Evolutionary conservation across 2,888 invertebrate genomes (phyloP).

Genomic region (Xestobium rufovillosum): DNA sequence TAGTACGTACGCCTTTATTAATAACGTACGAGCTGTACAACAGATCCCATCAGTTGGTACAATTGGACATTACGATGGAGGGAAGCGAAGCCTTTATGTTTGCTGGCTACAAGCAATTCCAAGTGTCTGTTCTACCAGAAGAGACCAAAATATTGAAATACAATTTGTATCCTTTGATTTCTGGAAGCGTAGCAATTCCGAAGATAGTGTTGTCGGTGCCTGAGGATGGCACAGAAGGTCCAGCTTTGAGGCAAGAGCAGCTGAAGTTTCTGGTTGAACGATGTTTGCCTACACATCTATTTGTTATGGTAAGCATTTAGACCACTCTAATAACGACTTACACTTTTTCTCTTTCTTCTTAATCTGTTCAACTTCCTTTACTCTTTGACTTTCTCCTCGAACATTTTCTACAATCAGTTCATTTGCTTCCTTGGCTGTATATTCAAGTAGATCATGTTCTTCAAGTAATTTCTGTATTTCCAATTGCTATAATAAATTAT

Average conservation of each 20-base stretch:
- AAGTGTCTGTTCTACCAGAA: slow-evolving; percentile 54
- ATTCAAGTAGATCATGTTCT: not conserved
- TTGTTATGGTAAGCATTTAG: slow-evolving; percentile 59
- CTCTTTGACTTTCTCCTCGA: too few relatives aligned
- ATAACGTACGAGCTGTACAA: slow-evolving; percentile 66
- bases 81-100: slow-evolving; percentile 90
- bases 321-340: too few relatives aligned
- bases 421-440: slow-evolving; percentile 5
- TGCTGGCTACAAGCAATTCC: slow-evolving; percentile 81
- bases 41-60: slow-evolving; percentile 61
- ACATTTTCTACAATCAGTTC: too few relatives aligned
- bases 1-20: slow-evolving; percentile 64
- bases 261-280: slow-evolving; percentile 51
- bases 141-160: slow-evolving; percentile 58
- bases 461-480: slow-evolving; percentile 5
- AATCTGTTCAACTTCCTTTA: too few relatives aligned
- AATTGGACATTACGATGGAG: slow-evolving; percentile 68
- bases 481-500: too few relatives aligned
- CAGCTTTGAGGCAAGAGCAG: slow-evolving; percentile 43
- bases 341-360: slow-evolving; percentile 8
- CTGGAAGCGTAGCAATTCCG: slow-evolving; percentile 67
- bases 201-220: slow-evolving; percentile 49
- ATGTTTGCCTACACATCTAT: slow-evolving; percentile 57
- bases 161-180: slow-evolving; percentile 70
- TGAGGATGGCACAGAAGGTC: slow-evolving; percentile 39